A percentile compares a stretch with the other conserved stretches of the same genome.
These are phyloP conservation scores for Troides helena DNA, from an alignment of 2,888 invertebrate species.

Conservation along the genomic window DNA sequence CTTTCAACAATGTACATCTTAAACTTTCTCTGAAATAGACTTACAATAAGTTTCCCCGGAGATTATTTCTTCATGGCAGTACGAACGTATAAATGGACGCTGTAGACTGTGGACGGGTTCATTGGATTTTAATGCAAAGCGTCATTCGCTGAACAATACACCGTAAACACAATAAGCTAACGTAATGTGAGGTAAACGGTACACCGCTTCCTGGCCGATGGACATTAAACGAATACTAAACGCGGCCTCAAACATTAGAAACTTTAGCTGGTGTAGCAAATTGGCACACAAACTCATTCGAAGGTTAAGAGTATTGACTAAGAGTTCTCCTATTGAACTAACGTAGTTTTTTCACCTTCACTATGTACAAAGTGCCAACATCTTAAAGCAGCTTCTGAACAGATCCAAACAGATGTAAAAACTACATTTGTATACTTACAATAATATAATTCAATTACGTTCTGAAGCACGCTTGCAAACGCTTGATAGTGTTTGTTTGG, in stretches of 20 bases:
- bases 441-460: background rate
- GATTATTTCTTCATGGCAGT: background rate
- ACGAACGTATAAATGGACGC: conserved; percentile 4
- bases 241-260: conserved; percentile 45
- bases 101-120: conserved; percentile 35
- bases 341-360: conserved; percentile 18
- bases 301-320: conserved; percentile 27
- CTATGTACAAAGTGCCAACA: background rate
- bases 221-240: conserved; percentile 60
- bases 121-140: conserved; percentile 56
- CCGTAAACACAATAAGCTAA: conserved; percentile 62
- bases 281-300: conserved; percentile 24
- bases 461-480: background rate
- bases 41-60: background rate
- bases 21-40: background rate
- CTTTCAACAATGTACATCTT: background rate
- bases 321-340: conserved; percentile 17
- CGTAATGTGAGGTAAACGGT: conserved; percentile 70
- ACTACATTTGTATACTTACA: background rate
- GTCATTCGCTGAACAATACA: conserved; percentile 59
- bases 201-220: conserved; percentile 57
- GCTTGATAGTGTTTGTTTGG: background rate
- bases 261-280: conserved; percentile 21
- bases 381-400: background rate
- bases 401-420: background rate